These are phyloP conservation scores for Arnoldichthys spilopterus DNA, from an alignment of 2,797 vertebrate genomes.

Conservation along the genomic window DNA sequence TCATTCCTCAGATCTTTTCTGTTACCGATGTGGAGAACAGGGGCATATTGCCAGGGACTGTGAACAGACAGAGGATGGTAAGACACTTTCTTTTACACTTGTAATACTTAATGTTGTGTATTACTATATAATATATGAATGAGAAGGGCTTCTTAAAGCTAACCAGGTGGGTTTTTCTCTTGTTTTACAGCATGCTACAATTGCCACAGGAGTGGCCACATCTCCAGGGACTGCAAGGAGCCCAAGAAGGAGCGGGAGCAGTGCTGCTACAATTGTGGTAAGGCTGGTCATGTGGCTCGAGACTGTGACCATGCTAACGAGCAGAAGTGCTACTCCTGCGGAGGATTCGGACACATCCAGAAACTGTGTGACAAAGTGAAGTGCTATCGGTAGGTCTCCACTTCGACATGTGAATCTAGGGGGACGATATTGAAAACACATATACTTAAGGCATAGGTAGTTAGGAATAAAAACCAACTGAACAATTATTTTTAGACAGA, in stretches of 20 bases:
- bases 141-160: background rate
- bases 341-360: constrained; percentile 96
- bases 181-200: constrained; percentile 93
- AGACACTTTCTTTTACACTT: constrained; percentile 60
- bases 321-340: constrained; percentile 99
- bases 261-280: constrained; percentile 97
- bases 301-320: constrained; percentile 96
- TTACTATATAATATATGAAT: background rate
- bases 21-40: constrained; percentile 96
- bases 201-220: constrained; percentile 96
- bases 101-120: too few relatives aligned
- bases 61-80: constrained; percentile 98
- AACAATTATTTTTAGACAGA: too few relatives aligned
- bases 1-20: constrained; percentile 76
- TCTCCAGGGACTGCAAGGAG: constrained; percentile 99
- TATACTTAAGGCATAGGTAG: too few relatives aligned
- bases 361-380: constrained; percentile 98
- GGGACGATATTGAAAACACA: too few relatives aligned
- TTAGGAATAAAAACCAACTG: too few relatives aligned
- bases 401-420: too few relatives aligned
- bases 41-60: constrained; percentile 98
- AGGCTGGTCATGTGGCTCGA: constrained; percentile 94
- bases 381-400: constrained; percentile 90
- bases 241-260: constrained; percentile 97
- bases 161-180: constrained; percentile 7